Evolutionary conservation across 2,888 invertebrate genomes (phyloP).

Genomic region (Erpobdella octoculata): DNA sequence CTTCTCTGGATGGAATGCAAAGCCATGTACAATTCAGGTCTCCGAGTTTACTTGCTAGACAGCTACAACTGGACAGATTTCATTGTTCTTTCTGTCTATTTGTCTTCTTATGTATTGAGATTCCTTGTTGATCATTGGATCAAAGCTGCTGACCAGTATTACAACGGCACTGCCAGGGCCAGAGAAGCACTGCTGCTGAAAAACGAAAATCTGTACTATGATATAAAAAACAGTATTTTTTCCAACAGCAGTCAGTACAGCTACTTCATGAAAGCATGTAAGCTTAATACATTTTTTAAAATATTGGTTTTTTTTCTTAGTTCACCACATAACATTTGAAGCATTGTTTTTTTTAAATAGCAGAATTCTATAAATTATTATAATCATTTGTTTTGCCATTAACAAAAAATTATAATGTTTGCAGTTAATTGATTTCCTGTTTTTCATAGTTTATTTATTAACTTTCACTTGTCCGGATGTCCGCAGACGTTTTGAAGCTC

Average conservation of each 20-base stretch:
- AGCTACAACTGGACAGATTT: conserved; percentile 52
- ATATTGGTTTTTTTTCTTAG: too few species aligned
- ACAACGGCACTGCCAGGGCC: conserved; percentile 46
- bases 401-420: too few species aligned
- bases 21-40: conserved; percentile 50
- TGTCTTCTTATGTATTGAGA: conserved; percentile 50
- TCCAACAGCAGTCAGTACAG: conserved; percentile 37
- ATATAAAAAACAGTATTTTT: conserved; percentile 34
- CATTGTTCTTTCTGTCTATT: conserved; percentile 50
- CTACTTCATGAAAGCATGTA: conserved; percentile 40
- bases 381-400: too few species aligned
- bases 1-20: conserved; percentile 52
- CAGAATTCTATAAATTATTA: too few species aligned
- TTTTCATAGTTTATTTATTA: too few species aligned
- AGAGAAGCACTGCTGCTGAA: conserved; percentile 38
- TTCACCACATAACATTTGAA: too few species aligned
- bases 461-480: too few species aligned
- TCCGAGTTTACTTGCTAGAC: conserved; percentile 48
- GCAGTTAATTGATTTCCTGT: too few species aligned
- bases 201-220: conserved; percentile 28
- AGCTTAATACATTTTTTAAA: conserved; percentile 27
- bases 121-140: conserved; percentile 51
- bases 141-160: conserved; percentile 46
- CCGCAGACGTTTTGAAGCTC: too few species aligned
- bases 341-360: too few species aligned